Base-by-base conservation (phyloP, 2,888 invertebrate species). In the Horisme vitalbata region DNA sequence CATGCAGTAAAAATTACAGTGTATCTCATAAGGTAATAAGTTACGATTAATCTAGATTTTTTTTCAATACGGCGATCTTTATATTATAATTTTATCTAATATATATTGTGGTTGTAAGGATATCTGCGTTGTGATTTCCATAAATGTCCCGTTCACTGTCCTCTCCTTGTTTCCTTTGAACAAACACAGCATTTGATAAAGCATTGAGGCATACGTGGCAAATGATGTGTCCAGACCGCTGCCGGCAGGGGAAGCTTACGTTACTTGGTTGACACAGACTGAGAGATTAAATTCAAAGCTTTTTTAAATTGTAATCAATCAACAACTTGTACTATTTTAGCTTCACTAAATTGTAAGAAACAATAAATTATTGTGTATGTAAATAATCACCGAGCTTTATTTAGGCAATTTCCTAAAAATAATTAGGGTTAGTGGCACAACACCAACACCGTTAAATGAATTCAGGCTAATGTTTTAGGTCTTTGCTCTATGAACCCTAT, bases 21-120 rank as follows among this genome's bases (percentile, higher is more conserved):
- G 87, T 89, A 89, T 88, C 85, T 87, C 83, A 78, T 88, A 87
- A 86, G 87, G 82, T 83, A 65, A 84, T 87, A 88, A 88, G 89
- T 88, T 87, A 87, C 75, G 79, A 81, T 81, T 86, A 88, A 86
- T 86, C 83, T 87, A 87, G 86, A 77, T 77, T 86, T 85, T 89
- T 90, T 91, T 91, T 90, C 90, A 90, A 88, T 90, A 90, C 86
- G 90, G 89, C 89, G 83, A 90, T 89, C 85, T 86, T 90, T 90
- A 88, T 89, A 90, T 85, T 90, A 89, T 89, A 90, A 90, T 91
- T 90, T 91, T 91, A 90, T 91, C 90, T 91, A 91, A 91, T 91
- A 92, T 92, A 92, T 92, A 93, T 92, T 93, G 92, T 93, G 93
- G 93, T 91, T 93, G 92, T 91, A 92, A 92, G 92, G 92, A 91